Conservation (phyloP, 1,140 invertebrate species). For the Anadara kagoshimensis region DNA sequence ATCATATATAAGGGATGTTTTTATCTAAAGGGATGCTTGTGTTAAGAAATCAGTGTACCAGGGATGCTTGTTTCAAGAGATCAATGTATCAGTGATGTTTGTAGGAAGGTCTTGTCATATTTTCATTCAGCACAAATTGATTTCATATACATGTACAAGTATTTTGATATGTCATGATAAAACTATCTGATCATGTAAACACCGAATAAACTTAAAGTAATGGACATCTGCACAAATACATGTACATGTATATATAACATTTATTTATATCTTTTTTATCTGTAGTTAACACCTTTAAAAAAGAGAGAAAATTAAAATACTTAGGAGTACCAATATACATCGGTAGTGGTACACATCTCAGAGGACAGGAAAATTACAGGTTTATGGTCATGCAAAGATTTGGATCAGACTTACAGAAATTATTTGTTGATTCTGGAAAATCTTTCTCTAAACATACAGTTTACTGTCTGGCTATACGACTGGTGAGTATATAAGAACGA, state of each 20-base stretch:
- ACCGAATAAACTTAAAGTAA: no score
- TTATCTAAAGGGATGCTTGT: no score
- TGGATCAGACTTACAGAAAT: constrained; percentile 90
- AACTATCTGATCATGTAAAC: no score
- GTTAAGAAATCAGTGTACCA: no score
- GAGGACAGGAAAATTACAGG: constrained; percentile 83
- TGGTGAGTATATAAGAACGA: constrained; percentile 80
- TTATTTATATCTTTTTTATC: constrained; percentile 33
- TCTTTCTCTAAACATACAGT: constrained; percentile 85
- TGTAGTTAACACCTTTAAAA: constrained; percentile 86
- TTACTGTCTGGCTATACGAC: constrained; percentile 86
- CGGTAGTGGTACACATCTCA: constrained; percentile 85
- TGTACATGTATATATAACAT: not conserved
- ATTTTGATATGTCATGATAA: no score
- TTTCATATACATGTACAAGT: no score
- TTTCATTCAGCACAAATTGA: no score
- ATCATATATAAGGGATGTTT: no score
- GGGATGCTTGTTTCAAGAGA: no score
- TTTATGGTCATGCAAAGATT: constrained; percentile 95
- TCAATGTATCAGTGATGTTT: no score
- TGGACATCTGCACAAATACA: no score
- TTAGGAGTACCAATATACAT: constrained; percentile 92
- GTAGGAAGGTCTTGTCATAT: no score
- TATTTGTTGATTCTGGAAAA: constrained; percentile 82
- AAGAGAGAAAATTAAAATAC: constrained; percentile 80